A percentile compares a stretch with the other conserved stretches of the same genome.
Conservation (phyloP, 1,140 invertebrate species). For the Coptotermes formosanus region DNA sequence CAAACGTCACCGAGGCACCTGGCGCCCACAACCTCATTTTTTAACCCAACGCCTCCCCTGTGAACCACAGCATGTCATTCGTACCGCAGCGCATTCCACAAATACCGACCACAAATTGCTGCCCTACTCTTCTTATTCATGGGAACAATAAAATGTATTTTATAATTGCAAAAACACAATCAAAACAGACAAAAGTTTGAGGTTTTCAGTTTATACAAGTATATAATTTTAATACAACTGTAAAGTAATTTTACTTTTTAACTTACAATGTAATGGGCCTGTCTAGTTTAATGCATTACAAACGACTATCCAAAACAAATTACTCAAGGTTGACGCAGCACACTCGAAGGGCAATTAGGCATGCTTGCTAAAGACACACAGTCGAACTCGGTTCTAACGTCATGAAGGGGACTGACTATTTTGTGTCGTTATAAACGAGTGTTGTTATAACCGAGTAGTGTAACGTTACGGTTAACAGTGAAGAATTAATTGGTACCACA, state of each 20-base stretch:
- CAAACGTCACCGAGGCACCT: constrained; percentile 31
- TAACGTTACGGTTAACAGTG: too few relatives aligned
- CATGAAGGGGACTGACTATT: too few relatives aligned
- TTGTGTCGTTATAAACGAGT: too few relatives aligned
- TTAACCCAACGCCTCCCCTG: constrained; percentile 24
- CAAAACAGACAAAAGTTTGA: not conserved
- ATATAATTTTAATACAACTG: not conserved
- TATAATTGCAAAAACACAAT: constrained; percentile 14
- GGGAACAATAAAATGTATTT: constrained; percentile 20
- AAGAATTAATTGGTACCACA: too few relatives aligned
- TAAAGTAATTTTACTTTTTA: not conserved
- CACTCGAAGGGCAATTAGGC: not conserved
- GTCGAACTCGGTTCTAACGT: too few relatives aligned
- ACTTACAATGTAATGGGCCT: not conserved
- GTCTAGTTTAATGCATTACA: not conserved
- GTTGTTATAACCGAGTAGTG: too few relatives aligned
- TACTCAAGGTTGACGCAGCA: not conserved
- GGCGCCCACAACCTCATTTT: constrained; percentile 32
- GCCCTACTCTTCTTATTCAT: not conserved
- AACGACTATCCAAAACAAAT: too few relatives aligned
- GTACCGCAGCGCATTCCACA: not conserved
- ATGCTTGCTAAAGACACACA: not conserved
- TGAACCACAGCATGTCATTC: constrained; percentile 11
- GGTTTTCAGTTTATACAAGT: constrained; percentile 5
- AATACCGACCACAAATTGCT: not conserved